A percentile compares a stretch with the other conserved stretches of the same genome.
These are phyloP conservation scores for Vulpes vulpes DNA, from an alignment of 2,113 vertebrate species.

Conservation along the genomic window DNA sequence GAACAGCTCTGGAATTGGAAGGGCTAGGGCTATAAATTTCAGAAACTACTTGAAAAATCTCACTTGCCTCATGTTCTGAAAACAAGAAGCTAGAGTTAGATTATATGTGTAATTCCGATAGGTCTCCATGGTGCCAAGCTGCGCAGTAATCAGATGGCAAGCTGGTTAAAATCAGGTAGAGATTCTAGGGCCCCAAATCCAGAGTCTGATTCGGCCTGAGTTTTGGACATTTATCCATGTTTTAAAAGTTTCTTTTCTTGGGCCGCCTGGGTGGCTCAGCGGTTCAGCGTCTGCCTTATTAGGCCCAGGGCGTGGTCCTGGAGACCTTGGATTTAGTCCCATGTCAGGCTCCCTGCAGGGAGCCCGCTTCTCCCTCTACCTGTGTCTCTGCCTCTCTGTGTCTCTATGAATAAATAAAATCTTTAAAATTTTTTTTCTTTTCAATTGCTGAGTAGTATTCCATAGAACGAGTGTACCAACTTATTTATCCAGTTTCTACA, in stretches of 20 bases:
- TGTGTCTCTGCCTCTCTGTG: too few species aligned
- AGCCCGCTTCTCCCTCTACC: too few species aligned
- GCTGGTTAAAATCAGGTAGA: neutral
- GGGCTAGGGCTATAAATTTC: neutral
- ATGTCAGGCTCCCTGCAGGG: too few species aligned
- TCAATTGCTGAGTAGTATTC: neutral
- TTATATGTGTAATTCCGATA: neutral
- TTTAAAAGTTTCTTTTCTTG: neutral
- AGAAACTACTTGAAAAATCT: conserved; percentile 1
- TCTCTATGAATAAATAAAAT: too few species aligned
- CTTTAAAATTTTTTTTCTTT: neutral
- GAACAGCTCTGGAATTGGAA: neutral
- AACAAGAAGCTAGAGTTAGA: neutral
- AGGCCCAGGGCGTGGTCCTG: too few species aligned
- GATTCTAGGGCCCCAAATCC: neutral
- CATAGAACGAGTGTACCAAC: neutral
- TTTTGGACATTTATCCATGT: conserved; percentile 4
- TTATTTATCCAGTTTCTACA: neutral
- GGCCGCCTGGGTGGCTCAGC: too few species aligned
- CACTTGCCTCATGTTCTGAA: conserved; percentile 14
- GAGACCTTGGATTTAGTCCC: too few species aligned
- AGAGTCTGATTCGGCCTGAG: neutral
- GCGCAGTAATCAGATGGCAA: neutral
- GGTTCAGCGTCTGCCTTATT: too few species aligned
- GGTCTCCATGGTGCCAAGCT: neutral